Evolutionary conservation across 2,888 invertebrate genomes (phyloP), one percentile per base, ranked within the genome.

Genomic region (Sthenelais limicola): DNA sequence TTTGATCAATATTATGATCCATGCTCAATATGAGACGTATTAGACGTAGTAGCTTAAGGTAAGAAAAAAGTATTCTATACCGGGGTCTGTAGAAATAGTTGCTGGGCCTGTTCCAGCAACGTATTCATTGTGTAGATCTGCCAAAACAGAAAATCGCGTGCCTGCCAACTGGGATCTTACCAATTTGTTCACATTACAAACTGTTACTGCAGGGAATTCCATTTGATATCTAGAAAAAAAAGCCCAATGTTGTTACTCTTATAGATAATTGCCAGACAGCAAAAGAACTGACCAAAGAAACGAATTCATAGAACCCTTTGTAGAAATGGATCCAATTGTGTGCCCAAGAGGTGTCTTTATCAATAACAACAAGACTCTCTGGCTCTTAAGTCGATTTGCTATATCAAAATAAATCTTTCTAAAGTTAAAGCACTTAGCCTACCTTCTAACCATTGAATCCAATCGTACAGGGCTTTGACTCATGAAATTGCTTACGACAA

Each of bases 131-230:
- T 56, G 32, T 33, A 56, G 56, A n/a, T 32, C 33, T 15, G 30
- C 56, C 3, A 56, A 21, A 32, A 56, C 56, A 56, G 28, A 7
- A 33, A 56, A 56, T n/a, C 12, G 21, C 5, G 9, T 9, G 7
- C 32, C 32, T 2, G 18, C 30, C 3, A 56, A 33, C 32, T 56
- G 28, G 18, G 56, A 56, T n/a, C 32, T 18, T 1, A 33, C 56
- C 56, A 56, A 33, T 15, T 56, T 56, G 56, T 56, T 56, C 32
- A 56, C 32, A 33, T 56, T 56, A 56, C 56, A 56, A 15, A 56
- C 32, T 2, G 56, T 56, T 4, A 56, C 56, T 1, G 56, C 56
- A 32, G 56, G 56, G 56, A 56, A 56, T 33, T 28, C 56, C 5
- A 33, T 18, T 21, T 56, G 56, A 2, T 2, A 3, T 15, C 56